Evolutionary conservation across 2,113 vertebrate species (phyloP).

Genomic region (Siniperca chuatsi): DNA sequence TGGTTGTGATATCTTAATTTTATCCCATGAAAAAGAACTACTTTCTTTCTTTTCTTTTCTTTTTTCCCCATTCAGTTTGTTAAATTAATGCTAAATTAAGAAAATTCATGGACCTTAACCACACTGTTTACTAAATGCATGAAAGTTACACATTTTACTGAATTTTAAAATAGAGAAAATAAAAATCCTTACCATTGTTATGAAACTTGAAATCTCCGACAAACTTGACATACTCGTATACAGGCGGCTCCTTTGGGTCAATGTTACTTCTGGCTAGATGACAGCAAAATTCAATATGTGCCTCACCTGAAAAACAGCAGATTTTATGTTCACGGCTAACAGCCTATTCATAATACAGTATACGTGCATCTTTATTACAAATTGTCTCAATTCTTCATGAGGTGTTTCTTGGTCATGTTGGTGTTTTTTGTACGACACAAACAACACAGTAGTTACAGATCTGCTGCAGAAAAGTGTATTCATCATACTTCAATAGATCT

Average conservation of each 20-base stretch:
- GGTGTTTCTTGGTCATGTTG: background rate
- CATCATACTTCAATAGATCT: background rate
- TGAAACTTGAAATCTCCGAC: conserved; percentile 92
- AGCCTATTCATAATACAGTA: background rate
- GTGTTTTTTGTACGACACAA: background rate
- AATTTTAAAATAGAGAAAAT: background rate
- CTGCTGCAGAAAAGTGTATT: background rate
- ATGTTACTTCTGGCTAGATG: conserved; percentile 91
- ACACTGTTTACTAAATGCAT: background rate
- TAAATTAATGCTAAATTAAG: background rate
- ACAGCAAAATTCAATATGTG: conserved; percentile 94
- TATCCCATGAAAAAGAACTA: background rate
- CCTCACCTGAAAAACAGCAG: conserved; percentile 83
- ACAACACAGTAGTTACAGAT: background rate
- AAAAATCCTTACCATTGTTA: conserved; percentile 87
- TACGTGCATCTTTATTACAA: background rate
- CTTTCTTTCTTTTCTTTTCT: background rate
- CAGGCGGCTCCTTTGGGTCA: conserved; percentile 82
- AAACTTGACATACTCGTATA: conserved; percentile 94
- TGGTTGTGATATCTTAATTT: background rate
- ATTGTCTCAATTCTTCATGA: background rate
- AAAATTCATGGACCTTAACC: background rate
- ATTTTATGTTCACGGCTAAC: conserved; percentile 24
- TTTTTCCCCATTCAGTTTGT: background rate
- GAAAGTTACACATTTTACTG: background rate